A percentile compares a stretch with the other conserved stretches of the same genome.
These are phyloP conservation scores for Rhinoderma darwinii DNA, from an alignment of 2,113 vertebrate species.

Conservation along the genomic window DNA sequence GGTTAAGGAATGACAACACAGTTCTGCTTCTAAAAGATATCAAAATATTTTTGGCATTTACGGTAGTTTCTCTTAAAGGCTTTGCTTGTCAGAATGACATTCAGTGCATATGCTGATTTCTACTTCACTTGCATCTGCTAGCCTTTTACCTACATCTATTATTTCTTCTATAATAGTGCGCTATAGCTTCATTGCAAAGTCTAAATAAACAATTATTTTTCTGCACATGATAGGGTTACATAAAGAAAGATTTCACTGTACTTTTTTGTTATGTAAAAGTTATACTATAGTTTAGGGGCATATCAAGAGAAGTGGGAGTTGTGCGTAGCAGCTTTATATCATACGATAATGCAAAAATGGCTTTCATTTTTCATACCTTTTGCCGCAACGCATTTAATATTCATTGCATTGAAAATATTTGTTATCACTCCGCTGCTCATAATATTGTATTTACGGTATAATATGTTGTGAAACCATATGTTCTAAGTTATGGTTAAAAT, in stretches of 20 bases:
- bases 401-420: background rate
- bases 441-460: background rate
- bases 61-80: background rate
- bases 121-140: background rate
- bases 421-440: background rate
- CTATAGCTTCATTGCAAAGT: background rate
- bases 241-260: background rate
- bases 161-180: background rate
- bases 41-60: conserved; percentile 4
- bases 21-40: background rate
- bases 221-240: background rate
- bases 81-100: background rate
- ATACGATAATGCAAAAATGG: background rate
- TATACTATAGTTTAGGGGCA: background rate
- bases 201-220: background rate
- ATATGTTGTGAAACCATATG: background rate
- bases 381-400: background rate
- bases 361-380: background rate
- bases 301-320: background rate
- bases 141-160: background rate
- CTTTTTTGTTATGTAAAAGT: background rate
- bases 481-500: background rate
- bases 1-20: background rate
- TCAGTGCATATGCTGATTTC: background rate
- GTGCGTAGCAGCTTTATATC: background rate